Percentiles rank a stretch among this genome's conserved stretches.
phyloP scores from a whole-genome alignment of 2,888 invertebrate species.

The Eristalinus aeneus region DNA sequence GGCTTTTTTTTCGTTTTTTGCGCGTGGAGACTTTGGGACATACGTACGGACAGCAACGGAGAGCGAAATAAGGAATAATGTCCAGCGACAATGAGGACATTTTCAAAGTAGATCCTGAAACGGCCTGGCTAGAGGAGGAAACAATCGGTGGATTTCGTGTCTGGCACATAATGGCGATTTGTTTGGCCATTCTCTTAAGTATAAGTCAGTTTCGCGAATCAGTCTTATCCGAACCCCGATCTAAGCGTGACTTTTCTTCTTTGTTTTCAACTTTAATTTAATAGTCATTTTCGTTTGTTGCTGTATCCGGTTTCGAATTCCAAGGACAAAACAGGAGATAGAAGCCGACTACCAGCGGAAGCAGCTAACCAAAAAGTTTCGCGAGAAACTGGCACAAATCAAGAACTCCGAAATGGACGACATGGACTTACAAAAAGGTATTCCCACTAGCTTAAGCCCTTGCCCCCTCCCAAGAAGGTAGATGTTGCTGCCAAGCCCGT shows the following conservation, averaged over 20 bases:
- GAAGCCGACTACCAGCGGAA: conserved; percentile 95
- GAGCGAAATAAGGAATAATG: conserved; percentile 51
- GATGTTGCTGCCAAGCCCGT: background rate
- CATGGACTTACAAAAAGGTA: conserved; percentile 81
- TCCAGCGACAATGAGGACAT: conserved; percentile 74
- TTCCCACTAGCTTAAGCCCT: background rate
- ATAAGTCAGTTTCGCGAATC: conserved; percentile 82
- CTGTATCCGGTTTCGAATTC: conserved; percentile 94
- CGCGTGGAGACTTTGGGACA: conserved; percentile 4
- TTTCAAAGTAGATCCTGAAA: conserved; percentile 79
- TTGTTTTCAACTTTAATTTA: conserved; percentile 8
- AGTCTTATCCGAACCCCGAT: background rate
- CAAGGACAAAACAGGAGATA: conserved; percentile 96
- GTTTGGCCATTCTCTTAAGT: conserved; percentile 84
- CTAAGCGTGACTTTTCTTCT: conserved; percentile 25
- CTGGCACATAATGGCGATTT: conserved; percentile 91
- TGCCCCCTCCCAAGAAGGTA: background rate
- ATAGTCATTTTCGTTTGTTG: conserved; percentile 93
- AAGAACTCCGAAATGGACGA: conserved; percentile 92
- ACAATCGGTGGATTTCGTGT: conserved; percentile 87
- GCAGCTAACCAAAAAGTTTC: conserved; percentile 90
- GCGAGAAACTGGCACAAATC: conserved; percentile 89
- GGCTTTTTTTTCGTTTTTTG: background rate
- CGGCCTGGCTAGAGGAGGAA: conserved; percentile 88
- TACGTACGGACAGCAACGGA: background rate